Evolutionary conservation across 2,113 vertebrate genomes (phyloP).

Genomic region (Calyptomena viridis): DNA sequence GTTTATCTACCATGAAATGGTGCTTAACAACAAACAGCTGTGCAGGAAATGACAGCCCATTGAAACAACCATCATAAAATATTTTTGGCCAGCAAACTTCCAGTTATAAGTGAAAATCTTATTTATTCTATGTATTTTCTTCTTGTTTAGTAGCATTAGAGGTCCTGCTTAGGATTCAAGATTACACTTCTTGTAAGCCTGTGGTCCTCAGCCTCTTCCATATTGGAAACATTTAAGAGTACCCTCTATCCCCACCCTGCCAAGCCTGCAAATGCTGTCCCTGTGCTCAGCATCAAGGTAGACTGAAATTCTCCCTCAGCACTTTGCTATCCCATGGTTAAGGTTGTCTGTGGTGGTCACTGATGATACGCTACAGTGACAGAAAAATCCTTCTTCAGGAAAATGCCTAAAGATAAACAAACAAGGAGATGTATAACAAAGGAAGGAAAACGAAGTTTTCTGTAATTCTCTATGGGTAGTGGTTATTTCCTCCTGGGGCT

Average conservation of each 20-base stretch:
- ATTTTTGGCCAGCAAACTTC: constrained; percentile 13
- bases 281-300: not conserved
- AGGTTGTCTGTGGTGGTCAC: not conserved
- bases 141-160: not conserved
- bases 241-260: rapidly evolving
- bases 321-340: not conserved
- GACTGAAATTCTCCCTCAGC: not conserved
- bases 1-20: constrained; percentile 52
- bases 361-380: not conserved
- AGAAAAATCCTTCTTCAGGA: not conserved
- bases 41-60: constrained; percentile 69
- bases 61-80: constrained; percentile 22
- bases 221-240: not conserved
- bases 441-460: not conserved
- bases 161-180: not conserved
- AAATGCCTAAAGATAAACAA: not conserved
- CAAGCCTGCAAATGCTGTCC: rapidly evolving
- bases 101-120: not conserved
- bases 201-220: not conserved
- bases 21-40: constrained; percentile 48
- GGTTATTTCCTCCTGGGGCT: rapidly evolving
- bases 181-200: not conserved
- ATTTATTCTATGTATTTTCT: not conserved
- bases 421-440: not conserved
- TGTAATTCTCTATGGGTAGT: not conserved